phyloP scores from a whole-genome alignment of 2,888 invertebrate genomes.

The Linyphia triangularis region DNA sequence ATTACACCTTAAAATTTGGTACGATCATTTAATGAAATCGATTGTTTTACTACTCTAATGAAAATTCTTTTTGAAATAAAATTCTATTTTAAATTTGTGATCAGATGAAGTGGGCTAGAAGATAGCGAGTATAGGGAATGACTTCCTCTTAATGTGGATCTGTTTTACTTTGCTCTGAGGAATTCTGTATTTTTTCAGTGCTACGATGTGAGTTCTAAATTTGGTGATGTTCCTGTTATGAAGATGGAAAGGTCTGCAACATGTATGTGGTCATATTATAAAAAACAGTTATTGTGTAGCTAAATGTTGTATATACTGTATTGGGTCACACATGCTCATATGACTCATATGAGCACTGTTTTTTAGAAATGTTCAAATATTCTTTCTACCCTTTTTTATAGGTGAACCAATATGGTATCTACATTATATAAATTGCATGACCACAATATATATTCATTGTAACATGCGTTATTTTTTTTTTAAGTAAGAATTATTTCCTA shows the following conservation, averaged over 20 bases:
- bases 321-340: neutral
- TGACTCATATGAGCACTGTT: neutral
- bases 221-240: constrained; percentile 83
- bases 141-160: no score
- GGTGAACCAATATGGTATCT: constrained; percentile 46
- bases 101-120: no score
- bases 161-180: constrained; percentile 45
- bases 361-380: neutral
- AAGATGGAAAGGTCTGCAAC: constrained; percentile 95
- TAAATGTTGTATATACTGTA: constrained; percentile 44
- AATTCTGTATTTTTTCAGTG: constrained; percentile 83
- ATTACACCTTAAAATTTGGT: no score
- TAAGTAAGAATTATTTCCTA: no score
- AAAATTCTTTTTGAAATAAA: neutral
- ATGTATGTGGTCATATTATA: constrained; percentile 82
- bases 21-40: no score
- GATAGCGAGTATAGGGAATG: no score
- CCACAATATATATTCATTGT: constrained; percentile 14
- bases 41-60: neutral
- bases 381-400: neutral
- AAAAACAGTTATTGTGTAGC: constrained; percentile 19
- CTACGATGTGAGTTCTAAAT: constrained; percentile 92
- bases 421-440: constrained; percentile 26
- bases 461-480: no score
- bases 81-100: neutral